These are phyloP conservation scores for Sylvilagus floridanus DNA, from an alignment of 2,797 vertebrate species.

Conservation along the genomic window DNA sequence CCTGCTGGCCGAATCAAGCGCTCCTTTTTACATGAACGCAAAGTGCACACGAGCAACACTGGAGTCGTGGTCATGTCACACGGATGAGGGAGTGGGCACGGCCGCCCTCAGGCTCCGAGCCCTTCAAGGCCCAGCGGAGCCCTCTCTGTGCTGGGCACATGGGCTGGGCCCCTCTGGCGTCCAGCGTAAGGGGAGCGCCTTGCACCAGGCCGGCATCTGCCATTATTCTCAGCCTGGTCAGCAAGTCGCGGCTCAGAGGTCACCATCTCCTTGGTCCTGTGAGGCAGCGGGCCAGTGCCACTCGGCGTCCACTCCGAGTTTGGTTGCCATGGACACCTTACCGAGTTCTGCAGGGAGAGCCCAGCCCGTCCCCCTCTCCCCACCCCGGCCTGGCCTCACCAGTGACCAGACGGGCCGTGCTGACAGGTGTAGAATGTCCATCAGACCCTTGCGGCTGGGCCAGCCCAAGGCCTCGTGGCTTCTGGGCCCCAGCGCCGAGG, in stretches of 20 bases:
- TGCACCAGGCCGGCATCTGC: not conserved
- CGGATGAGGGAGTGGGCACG: not conserved
- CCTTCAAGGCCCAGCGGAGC: not conserved
- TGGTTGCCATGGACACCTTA: slow-evolving; percentile 71
- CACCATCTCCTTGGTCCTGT: slow-evolving; percentile 47
- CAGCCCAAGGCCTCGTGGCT: slow-evolving; percentile 48
- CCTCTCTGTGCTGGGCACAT: not conserved
- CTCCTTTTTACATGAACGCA: not conserved
- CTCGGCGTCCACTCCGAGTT: slow-evolving; percentile 61
- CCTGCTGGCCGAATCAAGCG: not conserved
- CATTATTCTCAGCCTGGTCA: not conserved
- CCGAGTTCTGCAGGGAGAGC: slow-evolving; percentile 57
- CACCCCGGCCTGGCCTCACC: not conserved
- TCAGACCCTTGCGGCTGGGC: slow-evolving; percentile 55
- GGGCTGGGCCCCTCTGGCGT: not conserved
- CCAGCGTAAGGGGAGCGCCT: not conserved
- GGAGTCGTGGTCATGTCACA: not conserved
- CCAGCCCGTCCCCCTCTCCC: slow-evolving; percentile 37
- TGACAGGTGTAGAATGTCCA: slow-evolving; percentile 75
- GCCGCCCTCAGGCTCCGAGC: too few relatives aligned
- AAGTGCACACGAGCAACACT: not conserved
- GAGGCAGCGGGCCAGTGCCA: slow-evolving; percentile 32
- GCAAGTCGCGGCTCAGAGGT: slow-evolving; percentile 69
- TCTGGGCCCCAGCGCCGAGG: slow-evolving; percentile 46
- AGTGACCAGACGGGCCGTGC: slow-evolving; percentile 55